These are phyloP conservation scores for Rhingia campestris DNA, from an alignment of 2,888 invertebrate species.

Conservation along the genomic window DNA sequence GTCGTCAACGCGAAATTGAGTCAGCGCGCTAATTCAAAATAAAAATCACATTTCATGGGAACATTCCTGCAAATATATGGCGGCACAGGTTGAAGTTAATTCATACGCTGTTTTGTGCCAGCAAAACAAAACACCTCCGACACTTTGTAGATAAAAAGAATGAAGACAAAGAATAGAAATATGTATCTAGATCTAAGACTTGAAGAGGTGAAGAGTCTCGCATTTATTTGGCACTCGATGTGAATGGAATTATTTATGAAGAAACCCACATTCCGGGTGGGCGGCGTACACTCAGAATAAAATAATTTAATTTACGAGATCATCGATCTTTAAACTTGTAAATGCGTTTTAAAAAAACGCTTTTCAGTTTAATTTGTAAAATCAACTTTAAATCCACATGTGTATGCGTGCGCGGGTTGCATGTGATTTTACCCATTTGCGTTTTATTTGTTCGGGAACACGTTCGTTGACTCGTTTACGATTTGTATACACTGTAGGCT, in stretches of 20 bases:
- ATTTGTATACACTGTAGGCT: background rate
- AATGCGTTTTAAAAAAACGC: slow-evolving; percentile 18
- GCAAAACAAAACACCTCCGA: too few species aligned
- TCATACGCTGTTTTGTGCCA: too few species aligned
- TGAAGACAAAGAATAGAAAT: background rate
- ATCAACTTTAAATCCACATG: background rate
- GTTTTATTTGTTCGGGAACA: slow-evolving; percentile 7
- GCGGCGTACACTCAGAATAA: slow-evolving; percentile 4
- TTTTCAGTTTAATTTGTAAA: slow-evolving; percentile 22
- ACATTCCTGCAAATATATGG: too few species aligned
- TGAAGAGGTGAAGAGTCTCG: slow-evolving; percentile 15
- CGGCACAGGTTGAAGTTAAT: too few species aligned
- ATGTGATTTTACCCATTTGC: slow-evolving; percentile 1
- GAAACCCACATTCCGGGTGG: background rate
- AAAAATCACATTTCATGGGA: too few species aligned
- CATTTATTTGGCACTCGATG: slow-evolving; percentile 1
- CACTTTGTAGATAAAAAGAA: background rate
- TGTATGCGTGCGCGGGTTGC: background rate
- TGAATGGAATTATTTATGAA: slow-evolving; percentile 15
- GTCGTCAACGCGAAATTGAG: too few species aligned
- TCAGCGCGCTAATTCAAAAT: too few species aligned
- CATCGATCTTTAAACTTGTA: slow-evolving; percentile 38
- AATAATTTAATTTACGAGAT: slow-evolving; percentile 3
- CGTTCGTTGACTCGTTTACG: slow-evolving; percentile 46
- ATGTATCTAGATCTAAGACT: background rate